Conservation (phyloP, 2,797 vertebrate genomes). For the Diplodus puntazzo region DNA sequence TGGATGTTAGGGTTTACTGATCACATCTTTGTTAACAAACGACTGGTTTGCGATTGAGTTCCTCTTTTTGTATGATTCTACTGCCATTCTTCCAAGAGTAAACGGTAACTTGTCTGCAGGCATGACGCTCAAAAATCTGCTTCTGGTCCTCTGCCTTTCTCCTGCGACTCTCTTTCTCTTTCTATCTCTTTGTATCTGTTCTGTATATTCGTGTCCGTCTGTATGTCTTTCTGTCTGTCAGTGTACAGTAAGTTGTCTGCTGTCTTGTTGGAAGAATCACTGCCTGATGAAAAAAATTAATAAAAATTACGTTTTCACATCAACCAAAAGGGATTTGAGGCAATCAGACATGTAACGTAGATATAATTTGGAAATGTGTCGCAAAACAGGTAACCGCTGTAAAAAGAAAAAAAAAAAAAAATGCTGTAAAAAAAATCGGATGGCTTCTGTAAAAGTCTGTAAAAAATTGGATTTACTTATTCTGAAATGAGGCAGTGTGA, state of each 20-base stretch:
- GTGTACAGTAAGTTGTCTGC: constrained; percentile 74
- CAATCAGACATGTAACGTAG: constrained; percentile 71
- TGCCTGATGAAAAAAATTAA: constrained; percentile 70
- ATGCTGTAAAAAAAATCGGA: constrained; percentile 65
- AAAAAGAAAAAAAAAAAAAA: constrained; percentile 61
- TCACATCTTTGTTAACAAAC: constrained; percentile 67
- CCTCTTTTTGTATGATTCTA: constrained; percentile 81
- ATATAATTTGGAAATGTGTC: constrained; percentile 71
- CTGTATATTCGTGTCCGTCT: constrained; percentile 74
- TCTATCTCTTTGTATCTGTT: constrained; percentile 72
- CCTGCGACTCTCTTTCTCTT: constrained; percentile 45
- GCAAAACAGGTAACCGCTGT: constrained; percentile 59
- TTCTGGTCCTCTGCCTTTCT: constrained; percentile 74
- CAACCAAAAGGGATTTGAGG: constrained; percentile 71
- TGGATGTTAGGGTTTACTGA: constrained; percentile 83
- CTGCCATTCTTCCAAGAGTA: constrained; percentile 83
- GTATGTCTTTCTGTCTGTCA: constrained; percentile 65
- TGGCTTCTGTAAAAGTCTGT: constrained; percentile 71
- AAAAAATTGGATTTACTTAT: constrained; percentile 71
- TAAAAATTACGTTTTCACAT: constrained; percentile 40
- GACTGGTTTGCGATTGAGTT: constrained; percentile 65
- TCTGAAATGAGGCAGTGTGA: constrained; percentile 67
- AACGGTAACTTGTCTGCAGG: constrained; percentile 74
- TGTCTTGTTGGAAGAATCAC: constrained; percentile 82
- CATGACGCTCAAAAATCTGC: constrained; percentile 75